Conservation (phyloP, 2,113 vertebrate species). For the Patagioenas fasciata region DNA sequence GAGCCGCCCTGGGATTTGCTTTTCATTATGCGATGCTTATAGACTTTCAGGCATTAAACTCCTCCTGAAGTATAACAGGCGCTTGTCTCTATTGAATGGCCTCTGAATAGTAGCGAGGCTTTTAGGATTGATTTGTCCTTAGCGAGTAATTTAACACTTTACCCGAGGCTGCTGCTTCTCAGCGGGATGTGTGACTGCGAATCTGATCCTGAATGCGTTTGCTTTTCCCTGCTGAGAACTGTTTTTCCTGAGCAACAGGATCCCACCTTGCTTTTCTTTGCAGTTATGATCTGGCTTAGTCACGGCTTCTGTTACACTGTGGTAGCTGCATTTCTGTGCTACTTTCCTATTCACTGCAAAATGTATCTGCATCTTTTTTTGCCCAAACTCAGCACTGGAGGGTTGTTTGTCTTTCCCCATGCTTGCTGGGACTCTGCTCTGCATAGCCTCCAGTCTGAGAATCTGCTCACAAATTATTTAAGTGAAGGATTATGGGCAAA, state of each 20-base stretch:
- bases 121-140: constrained; percentile 27
- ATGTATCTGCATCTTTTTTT: background rate
- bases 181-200: constrained; percentile 8
- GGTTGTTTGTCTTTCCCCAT: background rate
- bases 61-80: background rate
- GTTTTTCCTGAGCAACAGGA: constrained; percentile 22
- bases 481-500: background rate
- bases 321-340: background rate
- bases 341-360: background rate
- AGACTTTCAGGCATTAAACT: background rate
- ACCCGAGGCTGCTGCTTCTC: background rate
- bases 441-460: background rate
- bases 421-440: background rate
- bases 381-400: background rate
- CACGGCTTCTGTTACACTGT: background rate
- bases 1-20: background rate
- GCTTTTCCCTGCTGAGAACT: constrained; percentile 32
- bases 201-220: constrained; percentile 14
- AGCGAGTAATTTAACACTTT: constrained; percentile 36
- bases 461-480: background rate
- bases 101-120: background rate
- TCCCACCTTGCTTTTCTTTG: background rate
- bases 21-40: background rate
- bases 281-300: background rate
- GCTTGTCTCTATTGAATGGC: background rate